Evolutionary conservation across 2,113 vertebrate genomes (phyloP), one percentile per base, ranked within the genome.

Genomic region (Vireo altiloquus): DNA sequence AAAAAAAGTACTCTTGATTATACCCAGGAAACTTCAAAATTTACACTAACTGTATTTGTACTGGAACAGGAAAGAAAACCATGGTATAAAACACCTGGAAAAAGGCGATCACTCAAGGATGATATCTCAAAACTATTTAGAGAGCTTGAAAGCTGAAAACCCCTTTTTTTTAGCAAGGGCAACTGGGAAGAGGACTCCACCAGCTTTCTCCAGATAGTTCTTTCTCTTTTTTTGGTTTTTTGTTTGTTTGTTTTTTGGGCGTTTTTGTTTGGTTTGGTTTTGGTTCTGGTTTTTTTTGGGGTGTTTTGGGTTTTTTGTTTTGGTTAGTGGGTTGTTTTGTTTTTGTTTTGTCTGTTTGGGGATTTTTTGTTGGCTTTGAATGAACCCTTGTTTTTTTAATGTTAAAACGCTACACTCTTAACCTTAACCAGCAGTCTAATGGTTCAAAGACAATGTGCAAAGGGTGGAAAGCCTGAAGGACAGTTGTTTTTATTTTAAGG

Each of bases 401-500:
- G 15, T 40, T 85, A 72, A 35, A 87, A 87, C 87, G 59, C 24
- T 85, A 60, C 12, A 52, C 53, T 87, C 64, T 89, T 77, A 94
- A 85, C 82, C 68, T 78, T 83, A 56, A 66, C 53, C 1, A 4
- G n/a, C 74, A 69, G 61, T 53, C 89, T 72, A 79, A 72, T 40
- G 42, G 69, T 64, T 70, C 89, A 94, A 95, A 94, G 61, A 46
- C 44, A 64, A 52, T 15, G 19, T 75, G 35, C 20, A 53, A 74
- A 89, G 93, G 49, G 27, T 44, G 40, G 57, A 31, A 90, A 92
- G 20, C 22, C 80, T 83, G 35, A 92, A 90, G 50, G 86, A 75
- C 74, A 82, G 69, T 89, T 92, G 87, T 91, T 97, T 94, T 91
- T 70, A 89, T 95, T 94, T 68, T 75, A 47, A 75, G 39, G 35